Evolutionary conservation across 2,888 invertebrate species (phyloP).

Genomic region (Dermolepida albohirtum): DNA sequence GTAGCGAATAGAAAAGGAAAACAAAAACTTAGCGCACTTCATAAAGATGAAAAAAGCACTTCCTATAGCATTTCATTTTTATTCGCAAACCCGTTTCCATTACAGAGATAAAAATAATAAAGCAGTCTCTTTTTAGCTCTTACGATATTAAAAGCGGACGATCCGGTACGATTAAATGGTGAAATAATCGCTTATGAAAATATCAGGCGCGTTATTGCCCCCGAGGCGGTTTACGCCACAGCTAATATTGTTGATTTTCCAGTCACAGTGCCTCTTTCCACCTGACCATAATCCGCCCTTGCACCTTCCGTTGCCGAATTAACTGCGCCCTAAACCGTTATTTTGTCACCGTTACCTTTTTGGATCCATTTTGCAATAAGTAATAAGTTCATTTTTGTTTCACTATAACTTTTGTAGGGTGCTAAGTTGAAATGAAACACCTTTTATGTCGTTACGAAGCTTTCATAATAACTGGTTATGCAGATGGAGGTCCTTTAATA

Average conservation of each 20-base stretch:
- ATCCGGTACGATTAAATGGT: slow-evolving; percentile 59
- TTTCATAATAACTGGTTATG: slow-evolving; percentile 19
- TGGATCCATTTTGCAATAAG: slow-evolving; percentile 8
- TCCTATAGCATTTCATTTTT: slow-evolving; percentile 56
- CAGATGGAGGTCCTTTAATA: slow-evolving; percentile 7
- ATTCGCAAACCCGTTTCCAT: slow-evolving; percentile 52
- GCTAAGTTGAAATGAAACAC: slow-evolving; percentile 4
- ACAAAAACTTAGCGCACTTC: slow-evolving; percentile 14
- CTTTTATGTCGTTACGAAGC: slow-evolving; percentile 12
- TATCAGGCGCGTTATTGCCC: slow-evolving; percentile 59
- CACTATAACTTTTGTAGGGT: slow-evolving; percentile 13
- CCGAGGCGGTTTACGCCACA: slow-evolving; percentile 56
- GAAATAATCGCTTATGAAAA: slow-evolving; percentile 64
- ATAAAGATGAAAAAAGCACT: slow-evolving; percentile 26
- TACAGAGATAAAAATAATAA: slow-evolving; percentile 62
- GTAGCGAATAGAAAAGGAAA: slow-evolving; percentile 11
- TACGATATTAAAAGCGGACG: slow-evolving; percentile 62
- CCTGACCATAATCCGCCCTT: slow-evolving; percentile 19
- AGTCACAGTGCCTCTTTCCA: slow-evolving; percentile 18
- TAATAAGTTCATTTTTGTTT: slow-evolving; percentile 22
- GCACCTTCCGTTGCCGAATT: slow-evolving; percentile 25
- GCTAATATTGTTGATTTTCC: slow-evolving; percentile 55
- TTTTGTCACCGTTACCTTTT: slow-evolving; percentile 22
- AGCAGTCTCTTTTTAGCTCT: slow-evolving; percentile 55
- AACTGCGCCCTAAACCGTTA: slow-evolving; percentile 23